Evolutionary conservation across 2,888 invertebrate genomes (phyloP).

Genomic region (Luperina nickerlii): DNA sequence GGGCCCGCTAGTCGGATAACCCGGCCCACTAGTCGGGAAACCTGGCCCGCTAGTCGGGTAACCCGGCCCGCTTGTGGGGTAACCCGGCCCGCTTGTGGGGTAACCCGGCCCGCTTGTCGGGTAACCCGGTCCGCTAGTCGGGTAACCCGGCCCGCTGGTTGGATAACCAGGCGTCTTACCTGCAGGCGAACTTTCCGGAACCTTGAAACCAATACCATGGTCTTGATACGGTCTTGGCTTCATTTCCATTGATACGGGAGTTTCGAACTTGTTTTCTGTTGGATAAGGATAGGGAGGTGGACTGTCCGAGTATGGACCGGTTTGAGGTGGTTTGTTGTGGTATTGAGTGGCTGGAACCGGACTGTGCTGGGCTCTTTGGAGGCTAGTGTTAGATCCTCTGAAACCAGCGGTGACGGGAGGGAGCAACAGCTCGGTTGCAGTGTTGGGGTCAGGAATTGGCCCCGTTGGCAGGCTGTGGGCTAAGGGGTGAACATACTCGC

Average conservation of each 20-base stretch:
- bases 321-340: slow-evolving; percentile 31
- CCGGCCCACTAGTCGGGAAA: slow-evolving; percentile 14
- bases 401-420: slow-evolving; percentile 32
- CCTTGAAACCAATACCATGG: slow-evolving; percentile 49
- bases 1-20: slow-evolving; percentile 26
- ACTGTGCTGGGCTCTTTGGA: slow-evolving; percentile 38
- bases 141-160: not conserved
- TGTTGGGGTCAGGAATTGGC: slow-evolving; percentile 69
- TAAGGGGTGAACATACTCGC: slow-evolving; percentile 75
- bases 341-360: slow-evolving; percentile 8
- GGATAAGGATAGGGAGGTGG: slow-evolving; percentile 54
- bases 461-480: slow-evolving; percentile 73
- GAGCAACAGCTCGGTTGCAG: not conserved
- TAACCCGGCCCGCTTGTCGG: not conserved
- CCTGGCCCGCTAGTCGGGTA: slow-evolving; percentile 11
- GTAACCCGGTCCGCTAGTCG: slow-evolving; percentile 3
- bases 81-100: not conserved
- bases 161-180: slow-evolving; percentile 14
- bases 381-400: slow-evolving; percentile 42
- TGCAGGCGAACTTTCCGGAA: slow-evolving; percentile 3
- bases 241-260: slow-evolving; percentile 41
- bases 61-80: slow-evolving; percentile 9
- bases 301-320: slow-evolving; percentile 18
- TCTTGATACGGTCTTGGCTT: slow-evolving; percentile 30
- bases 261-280: slow-evolving; percentile 21